Base-by-base conservation (phyloP, 2,888 invertebrate species). In the Ectemnius continuus region DNA sequence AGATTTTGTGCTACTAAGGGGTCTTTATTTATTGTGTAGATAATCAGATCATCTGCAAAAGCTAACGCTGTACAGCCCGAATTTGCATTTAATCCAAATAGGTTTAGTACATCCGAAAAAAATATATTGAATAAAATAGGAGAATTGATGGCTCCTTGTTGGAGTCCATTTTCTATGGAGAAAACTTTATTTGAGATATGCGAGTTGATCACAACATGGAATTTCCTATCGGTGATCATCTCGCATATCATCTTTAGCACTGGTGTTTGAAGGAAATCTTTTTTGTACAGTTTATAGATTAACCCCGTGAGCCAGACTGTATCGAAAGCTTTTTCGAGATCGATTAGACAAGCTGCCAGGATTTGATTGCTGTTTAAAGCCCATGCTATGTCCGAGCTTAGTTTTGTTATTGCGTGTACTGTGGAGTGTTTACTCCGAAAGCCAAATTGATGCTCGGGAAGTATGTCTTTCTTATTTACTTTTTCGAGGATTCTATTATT, bases 131-230 rank as follows among this genome's bases (percentile, higher is more conserved):
- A 70, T 0, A 76, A 56, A 0, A 61, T 58, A 2, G 67, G 78
- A 0, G 77, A 58, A 8, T 56, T 73, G 0, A 78, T 70, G 1
- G 75, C 75, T 36, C 77, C 77, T 47, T 80, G 80, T 14, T 78
- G 72, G 2, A 82, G 13, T 0, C 78, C 78, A 5, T 82, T 72
- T 6, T n/a, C 0, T 16, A 78, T 62, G 0, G 5, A n/a, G 18
- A 61, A 78, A 1, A 0, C 28, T 2, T 45, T 28, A 0, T 13
- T 16, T 0, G 74, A 73, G 0, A 5, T 3, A 13, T 0, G 13
- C 18, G 2, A 16, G 18, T 11, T 70, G 66, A 11, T 47, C 14
- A 13, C 11, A 14, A 13, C 36, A 4, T 60, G 18, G 6, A 79
- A 77, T 0, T 45, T n/a, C 62, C 65, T 71, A 14, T 76, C 23